These are phyloP conservation scores for Bemisia tabaci DNA, from an alignment of 1,140 invertebrate genomes.

Conservation along the genomic window DNA sequence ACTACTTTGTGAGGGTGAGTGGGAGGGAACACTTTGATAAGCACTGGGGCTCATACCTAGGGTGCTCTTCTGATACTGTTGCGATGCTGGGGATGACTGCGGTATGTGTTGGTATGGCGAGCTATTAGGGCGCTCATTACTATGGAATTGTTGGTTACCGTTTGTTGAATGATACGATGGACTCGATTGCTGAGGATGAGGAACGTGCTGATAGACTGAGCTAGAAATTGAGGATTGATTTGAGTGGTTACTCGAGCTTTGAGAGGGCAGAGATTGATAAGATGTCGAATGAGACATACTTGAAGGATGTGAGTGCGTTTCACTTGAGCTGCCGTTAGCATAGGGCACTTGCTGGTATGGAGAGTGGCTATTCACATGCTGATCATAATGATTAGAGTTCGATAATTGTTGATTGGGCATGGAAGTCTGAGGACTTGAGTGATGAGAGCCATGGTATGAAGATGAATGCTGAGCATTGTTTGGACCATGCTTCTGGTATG, in stretches of 20 bases:
- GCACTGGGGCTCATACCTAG: conserved; percentile 6
- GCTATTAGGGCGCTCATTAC: conserved; percentile 12
- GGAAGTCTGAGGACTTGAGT: background rate
- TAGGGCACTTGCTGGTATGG: conserved; percentile 16
- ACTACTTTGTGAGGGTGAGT: background rate
- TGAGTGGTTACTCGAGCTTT: background rate
- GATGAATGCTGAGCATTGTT: conserved; percentile 5
- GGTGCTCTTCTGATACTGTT: background rate
- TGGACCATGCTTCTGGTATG: conserved; percentile 7
- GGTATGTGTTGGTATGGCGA: conserved; percentile 35
- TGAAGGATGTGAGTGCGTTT: background rate
- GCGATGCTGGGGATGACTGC: conserved; percentile 33
- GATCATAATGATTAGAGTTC: conserved; percentile 8
- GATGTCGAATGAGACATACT: background rate
- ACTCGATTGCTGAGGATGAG: background rate
- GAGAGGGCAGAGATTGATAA: background rate
- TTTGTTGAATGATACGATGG: background rate
- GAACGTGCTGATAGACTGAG: background rate
- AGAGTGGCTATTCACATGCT: conserved; percentile 1
- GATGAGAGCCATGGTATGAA: background rate
- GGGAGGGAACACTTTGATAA: conserved; percentile 18
- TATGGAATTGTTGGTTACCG: background rate
- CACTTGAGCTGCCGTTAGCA: conserved; percentile 1
- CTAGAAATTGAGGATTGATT: background rate
- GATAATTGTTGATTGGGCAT: conserved; percentile 3